These are phyloP conservation scores for Phorcus lineatus DNA, from an alignment of 2,888 invertebrate genomes.

Conservation along the genomic window DNA sequence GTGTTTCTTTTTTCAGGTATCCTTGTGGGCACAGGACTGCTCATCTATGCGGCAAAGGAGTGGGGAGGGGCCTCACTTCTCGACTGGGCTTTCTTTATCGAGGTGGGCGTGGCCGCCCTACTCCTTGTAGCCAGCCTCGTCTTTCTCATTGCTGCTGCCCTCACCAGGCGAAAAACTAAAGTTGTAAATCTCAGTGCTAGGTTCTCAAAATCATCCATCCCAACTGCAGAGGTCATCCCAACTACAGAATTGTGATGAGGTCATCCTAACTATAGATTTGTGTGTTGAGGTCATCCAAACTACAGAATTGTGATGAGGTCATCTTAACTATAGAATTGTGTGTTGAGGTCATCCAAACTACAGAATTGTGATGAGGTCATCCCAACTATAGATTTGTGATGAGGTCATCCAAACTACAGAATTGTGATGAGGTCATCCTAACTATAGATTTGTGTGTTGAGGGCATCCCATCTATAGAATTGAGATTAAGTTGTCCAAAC, in stretches of 20 bases:
- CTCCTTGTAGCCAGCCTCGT: neutral
- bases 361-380: neutral
- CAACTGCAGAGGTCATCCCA: neutral
- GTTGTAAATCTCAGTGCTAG: neutral
- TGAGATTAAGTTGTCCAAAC: neutral
- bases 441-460: neutral
- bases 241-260: neutral
- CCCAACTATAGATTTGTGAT: neutral
- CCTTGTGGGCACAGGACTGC: neutral
- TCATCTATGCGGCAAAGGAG: conserved; percentile 13
- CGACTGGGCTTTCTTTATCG: conserved; percentile 6
- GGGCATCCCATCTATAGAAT: neutral
- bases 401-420: neutral
- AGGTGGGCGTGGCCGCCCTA: neutral
- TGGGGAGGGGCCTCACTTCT: neutral
- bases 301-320: neutral
- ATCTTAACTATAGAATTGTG: neutral
- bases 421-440: neutral
- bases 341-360: neutral
- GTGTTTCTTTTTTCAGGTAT: neutral
- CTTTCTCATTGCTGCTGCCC: neutral
- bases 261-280: too few species aligned
- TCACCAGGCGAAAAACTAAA: neutral
- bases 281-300: neutral
- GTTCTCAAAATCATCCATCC: neutral